These are phyloP conservation scores for Nymphicus hollandicus DNA, from an alignment of 2,113 vertebrate genomes.

Conservation along the genomic window DNA sequence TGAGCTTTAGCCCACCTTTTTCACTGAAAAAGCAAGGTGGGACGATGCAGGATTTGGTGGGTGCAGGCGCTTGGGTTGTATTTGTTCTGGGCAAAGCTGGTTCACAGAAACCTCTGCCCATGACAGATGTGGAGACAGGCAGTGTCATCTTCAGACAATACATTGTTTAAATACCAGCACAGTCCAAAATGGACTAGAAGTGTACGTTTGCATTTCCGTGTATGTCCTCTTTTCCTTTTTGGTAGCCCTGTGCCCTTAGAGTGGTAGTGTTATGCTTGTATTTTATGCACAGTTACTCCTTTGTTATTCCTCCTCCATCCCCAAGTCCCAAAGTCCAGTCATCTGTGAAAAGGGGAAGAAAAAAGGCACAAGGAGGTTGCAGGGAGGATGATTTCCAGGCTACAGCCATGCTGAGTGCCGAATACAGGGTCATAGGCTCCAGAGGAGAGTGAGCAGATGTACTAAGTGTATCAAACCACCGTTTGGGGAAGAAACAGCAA, in stretches of 20 bases:
- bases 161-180: not conserved
- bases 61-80: accelerated
- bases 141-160: not conserved
- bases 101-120: not conserved
- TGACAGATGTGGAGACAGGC: not conserved
- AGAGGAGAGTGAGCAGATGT: not conserved
- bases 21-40: no score
- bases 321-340: not conserved
- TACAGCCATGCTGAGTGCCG: not conserved
- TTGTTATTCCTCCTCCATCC: not conserved
- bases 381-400: not conserved
- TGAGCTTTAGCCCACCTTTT: not conserved
- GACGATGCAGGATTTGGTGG: not conserved
- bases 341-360: not conserved
- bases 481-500: not conserved
- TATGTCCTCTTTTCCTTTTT: not conserved
- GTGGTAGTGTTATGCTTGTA: not conserved
- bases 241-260: not conserved
- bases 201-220: not conserved
- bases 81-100: not conserved
- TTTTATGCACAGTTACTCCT: not conserved
- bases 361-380: not conserved
- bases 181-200: not conserved
- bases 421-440: not conserved
- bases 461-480: not conserved